Conservation (phyloP, 2,113 vertebrate genomes). For the Hiodon alosoides region DNA sequence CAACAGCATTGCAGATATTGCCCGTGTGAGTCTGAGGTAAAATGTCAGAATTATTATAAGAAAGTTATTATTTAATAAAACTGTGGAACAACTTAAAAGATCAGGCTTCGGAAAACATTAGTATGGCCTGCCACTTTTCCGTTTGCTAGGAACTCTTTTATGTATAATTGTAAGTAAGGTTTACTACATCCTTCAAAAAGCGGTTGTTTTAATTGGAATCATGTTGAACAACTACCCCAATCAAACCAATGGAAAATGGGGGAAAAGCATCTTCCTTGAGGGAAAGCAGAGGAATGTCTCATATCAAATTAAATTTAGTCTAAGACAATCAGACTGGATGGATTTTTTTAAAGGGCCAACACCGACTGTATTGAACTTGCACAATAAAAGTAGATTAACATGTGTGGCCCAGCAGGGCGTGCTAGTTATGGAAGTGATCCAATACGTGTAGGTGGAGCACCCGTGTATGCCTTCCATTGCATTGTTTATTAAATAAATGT, state of each 20-base stretch:
- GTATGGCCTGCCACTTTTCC: slow-evolving; percentile 12
- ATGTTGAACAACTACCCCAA: slow-evolving; percentile 7
- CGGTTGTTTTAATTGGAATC: slow-evolving; percentile 28
- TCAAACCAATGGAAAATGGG: slow-evolving; percentile 18
- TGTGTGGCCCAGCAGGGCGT: no score
- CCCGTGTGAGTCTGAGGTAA: background rate
- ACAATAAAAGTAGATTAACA: no score
- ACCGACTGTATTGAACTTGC: background rate
- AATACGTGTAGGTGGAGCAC: no score
- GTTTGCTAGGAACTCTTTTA: slow-evolving; percentile 20
- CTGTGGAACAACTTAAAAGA: background rate
- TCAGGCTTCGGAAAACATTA: slow-evolving; percentile 25
- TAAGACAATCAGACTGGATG: background rate
- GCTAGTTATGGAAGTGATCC: no score
- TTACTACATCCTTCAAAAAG: slow-evolving; percentile 23
- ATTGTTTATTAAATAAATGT: no score
- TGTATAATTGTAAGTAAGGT: slow-evolving; percentile 20
- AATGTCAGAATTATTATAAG: background rate
- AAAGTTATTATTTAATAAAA: slow-evolving; percentile 5
- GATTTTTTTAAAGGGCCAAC: background rate
- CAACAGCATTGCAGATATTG: slow-evolving; percentile 14
- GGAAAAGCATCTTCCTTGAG: slow-evolving; percentile 5
- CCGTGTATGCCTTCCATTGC: no score
- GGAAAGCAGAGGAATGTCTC: background rate
- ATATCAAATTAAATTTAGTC: background rate